Evolutionary conservation across 2,797 vertebrate genomes (phyloP).

Genomic region (Malurus leucopterus): DNA sequence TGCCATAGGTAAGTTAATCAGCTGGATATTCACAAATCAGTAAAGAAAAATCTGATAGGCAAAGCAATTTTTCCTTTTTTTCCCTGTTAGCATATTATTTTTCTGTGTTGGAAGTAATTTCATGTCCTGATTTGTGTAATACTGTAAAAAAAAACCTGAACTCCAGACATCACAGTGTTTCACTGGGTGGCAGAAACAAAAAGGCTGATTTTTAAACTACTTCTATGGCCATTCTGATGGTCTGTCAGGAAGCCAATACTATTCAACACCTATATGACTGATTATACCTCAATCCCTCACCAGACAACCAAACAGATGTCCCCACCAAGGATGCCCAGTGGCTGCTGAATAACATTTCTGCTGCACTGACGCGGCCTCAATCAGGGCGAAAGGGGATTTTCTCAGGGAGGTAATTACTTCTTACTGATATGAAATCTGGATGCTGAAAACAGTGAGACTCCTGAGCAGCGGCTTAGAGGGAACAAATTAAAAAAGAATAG

Average conservation of each 20-base stretch:
- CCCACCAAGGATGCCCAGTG: slow-evolving; percentile 48
- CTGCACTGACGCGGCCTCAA: slow-evolving; percentile 15
- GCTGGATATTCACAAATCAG: neutral
- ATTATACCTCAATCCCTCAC: slow-evolving; percentile 44
- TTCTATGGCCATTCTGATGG: neutral
- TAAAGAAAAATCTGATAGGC: neutral
- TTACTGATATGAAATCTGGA: slow-evolving; percentile 32
- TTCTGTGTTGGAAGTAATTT: neutral
- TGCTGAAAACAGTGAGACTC: neutral
- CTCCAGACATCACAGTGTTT: neutral
- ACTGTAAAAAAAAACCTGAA: neutral
- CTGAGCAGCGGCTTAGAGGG: neutral
- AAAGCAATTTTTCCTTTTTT: neutral
- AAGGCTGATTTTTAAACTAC: slow-evolving; percentile 5
- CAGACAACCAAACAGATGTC: slow-evolving; percentile 62
- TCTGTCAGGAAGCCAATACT: slow-evolving; percentile 54
- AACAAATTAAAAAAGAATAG: slow-evolving; percentile 14
- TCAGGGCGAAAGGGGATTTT: slow-evolving; percentile 26
- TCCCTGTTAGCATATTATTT: neutral
- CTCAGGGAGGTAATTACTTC: slow-evolving; percentile 39
- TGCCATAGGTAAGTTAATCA: neutral
- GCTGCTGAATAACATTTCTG: slow-evolving; percentile 49
- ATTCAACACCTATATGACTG: slow-evolving; percentile 55
- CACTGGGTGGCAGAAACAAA: slow-evolving; percentile 22
- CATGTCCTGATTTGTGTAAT: neutral